Base-by-base conservation (phyloP, 2,797 vertebrate species). In the Malacoctenus gilli region DNA sequence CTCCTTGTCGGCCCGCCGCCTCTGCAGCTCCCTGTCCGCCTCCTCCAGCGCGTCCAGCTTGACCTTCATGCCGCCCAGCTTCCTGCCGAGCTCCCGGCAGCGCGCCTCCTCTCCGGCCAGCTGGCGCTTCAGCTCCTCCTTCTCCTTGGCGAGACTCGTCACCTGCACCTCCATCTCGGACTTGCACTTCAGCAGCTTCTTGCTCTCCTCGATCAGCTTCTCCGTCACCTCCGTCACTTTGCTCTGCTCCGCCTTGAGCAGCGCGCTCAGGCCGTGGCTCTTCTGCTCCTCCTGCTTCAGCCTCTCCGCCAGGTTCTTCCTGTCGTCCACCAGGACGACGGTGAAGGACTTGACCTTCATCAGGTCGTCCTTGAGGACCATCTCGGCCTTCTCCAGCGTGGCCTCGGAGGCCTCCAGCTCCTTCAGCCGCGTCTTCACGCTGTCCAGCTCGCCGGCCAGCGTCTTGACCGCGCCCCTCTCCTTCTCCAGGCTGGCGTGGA, bases 141-240 rank as follows among this genome's bases (percentile, higher is more conserved):
- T 94, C 82, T 97, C 96, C 53, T 90, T 92, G 1, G 83, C 85
- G 54, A 96, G 85, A 18, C 18, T 65, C 1, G 91, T 92, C n/a
- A 96, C 91, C 58, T 92, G 94, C 9, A 89, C 85, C 64, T 98
- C 97, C 95, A 95, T 95, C 72, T 99, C 96, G 0, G 95, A 94
- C 73, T 99, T 98, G 65, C 96, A 73, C 68, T 93, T 97, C 51
- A 99, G 88, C 63, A 96, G 92, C 63, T 93, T 97, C 73, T 97
- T 99, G 82, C 97, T 99, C 86, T 99, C 97, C 60, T 99, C 95
- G 1, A 99, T 99, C 68, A 99, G 79, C 69, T 95, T 98, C 83
- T 98, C 97, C 0, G 96, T 98, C 22, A 98, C 95, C 37, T 97
- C 94, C 68, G 92, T 98, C 25, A 98, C 95, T 66, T 98, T 98